phyloP scores from a whole-genome alignment of 1,140 invertebrate species.

The Homarus americanus region DNA sequence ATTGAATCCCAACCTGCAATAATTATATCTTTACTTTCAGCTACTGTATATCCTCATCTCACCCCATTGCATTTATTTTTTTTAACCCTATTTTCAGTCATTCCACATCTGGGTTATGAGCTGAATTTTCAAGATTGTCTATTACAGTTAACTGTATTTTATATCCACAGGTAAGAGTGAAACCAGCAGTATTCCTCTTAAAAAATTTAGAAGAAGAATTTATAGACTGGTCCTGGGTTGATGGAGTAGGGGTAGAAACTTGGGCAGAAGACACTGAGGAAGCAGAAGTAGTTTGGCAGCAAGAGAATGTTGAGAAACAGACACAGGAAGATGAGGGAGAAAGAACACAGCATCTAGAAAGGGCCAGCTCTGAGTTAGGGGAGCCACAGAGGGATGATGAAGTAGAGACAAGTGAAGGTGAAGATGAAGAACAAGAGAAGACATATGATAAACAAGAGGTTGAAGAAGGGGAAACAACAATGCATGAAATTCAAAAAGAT shows the following conservation, averaged over 20 bases:
- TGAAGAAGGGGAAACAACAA: neutral
- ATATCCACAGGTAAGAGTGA: constrained; percentile 41
- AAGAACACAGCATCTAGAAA: neutral
- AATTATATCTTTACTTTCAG: no score
- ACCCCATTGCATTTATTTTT: no score
- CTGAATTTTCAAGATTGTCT: no score
- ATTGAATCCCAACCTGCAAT: no score
- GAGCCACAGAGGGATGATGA: neutral
- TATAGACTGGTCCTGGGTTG: constrained; percentile 38
- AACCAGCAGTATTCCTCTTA: constrained; percentile 51
- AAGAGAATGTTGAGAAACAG: neutral
- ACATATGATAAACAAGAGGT: neutral
- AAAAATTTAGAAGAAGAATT: constrained; percentile 36
- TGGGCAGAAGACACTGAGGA: neutral
- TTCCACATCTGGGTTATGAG: no score
- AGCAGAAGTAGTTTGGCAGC: neutral
- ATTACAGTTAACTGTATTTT: no score
- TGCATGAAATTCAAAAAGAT: neutral
- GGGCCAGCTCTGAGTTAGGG: neutral
- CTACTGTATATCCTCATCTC: no score
- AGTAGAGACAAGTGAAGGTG: neutral
- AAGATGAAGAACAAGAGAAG: constrained; percentile 8
- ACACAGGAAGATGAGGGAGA: neutral
- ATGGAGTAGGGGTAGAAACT: neutral
- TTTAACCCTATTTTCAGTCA: no score